A percentile compares a stretch with the other conserved stretches of the same genome.
phyloP scores from a whole-genome alignment of 2,888 invertebrate genomes.

The Omphaloscelis lunosa region DNA sequence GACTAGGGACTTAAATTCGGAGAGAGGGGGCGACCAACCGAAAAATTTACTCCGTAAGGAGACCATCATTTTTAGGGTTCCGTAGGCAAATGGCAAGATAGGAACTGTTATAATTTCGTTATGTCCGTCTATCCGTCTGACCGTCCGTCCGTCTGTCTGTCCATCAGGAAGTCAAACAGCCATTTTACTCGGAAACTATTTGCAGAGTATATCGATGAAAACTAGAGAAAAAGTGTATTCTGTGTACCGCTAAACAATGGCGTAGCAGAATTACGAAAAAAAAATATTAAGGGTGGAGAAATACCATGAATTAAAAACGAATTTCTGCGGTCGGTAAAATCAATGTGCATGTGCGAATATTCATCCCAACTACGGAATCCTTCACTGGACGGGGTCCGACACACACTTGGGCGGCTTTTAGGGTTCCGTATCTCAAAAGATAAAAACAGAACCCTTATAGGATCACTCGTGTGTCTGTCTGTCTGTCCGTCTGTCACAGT shows the following conservation, averaged over 20 bases:
- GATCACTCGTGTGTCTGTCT: no score
- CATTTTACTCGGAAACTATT: no score
- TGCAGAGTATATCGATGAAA: background rate
- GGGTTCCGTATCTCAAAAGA: no score
- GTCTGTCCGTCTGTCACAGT: no score
- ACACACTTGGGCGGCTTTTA: background rate
- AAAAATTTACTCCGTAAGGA: slow-evolving; percentile 65
- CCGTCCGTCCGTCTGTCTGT: no score
- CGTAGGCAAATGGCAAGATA: background rate
- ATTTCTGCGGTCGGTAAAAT: background rate
- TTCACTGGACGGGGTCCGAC: background rate
- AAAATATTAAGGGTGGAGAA: background rate
- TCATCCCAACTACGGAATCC: background rate
- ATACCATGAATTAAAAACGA: background rate
- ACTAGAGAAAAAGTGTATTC: background rate
- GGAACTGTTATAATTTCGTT: background rate
- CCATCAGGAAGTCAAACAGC: no score
- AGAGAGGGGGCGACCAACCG: slow-evolving; percentile 62
- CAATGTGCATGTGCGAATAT: background rate
- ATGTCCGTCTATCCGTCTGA: background rate
- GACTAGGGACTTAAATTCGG: slow-evolving; percentile 55
- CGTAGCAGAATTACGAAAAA: background rate
- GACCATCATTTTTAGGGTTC: slow-evolving; percentile 54
- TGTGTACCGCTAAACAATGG: background rate
- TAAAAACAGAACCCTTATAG: no score